Evolutionary conservation across 1,140 invertebrate genomes (phyloP), one percentile per base, ranked within the genome.

Genomic region (Atta texana): DNA sequence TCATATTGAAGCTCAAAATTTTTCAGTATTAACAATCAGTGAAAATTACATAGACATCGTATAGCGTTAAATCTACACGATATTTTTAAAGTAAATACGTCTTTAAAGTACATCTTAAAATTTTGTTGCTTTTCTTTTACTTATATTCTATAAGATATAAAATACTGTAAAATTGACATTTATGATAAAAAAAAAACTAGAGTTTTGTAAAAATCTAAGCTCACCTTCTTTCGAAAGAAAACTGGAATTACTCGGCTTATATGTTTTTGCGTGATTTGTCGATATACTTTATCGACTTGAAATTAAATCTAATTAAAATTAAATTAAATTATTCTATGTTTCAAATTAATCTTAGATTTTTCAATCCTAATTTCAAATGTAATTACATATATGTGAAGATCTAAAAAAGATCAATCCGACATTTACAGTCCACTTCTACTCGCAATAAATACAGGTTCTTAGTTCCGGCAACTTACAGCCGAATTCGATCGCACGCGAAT

Each of bases 401-500:
- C 4, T 16, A 49, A 71, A 24, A 39, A 21, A 57, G 64, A 44
- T 44, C 39, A 10, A 3, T 3, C 1, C 31, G 77, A 53, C 12
- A 69, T 55, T 74, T 59, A 49, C 53, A 39, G 24, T 21, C 39
- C 55, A 61, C 55, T 84, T 61, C 55, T 44, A 31, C 14, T 51
- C 39, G 39, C 39, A 55, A 6, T 55, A 31, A 53, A 39, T 21
- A 51, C 61, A 53, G 53, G 68, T 51, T 82, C 80, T 72, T 31
- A 74, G 64, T 71, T 39, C 24, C 21, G 51, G 39, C 53, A 34
- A 84, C 69, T 84, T 31, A 78, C 61, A 16, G 18, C 64, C 81
- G 57, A 21, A 85, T 85, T 85, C 49, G 69, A 85, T 76, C 55
- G 81, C 71, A 28, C 8, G 39, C 71, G 72, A 77, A 78, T 78